Percentiles rank a stretch among this genome's conserved stretches.
phyloP scores from a whole-genome alignment of 2,888 invertebrate genomes.

The Icerya purchasi region DNA sequence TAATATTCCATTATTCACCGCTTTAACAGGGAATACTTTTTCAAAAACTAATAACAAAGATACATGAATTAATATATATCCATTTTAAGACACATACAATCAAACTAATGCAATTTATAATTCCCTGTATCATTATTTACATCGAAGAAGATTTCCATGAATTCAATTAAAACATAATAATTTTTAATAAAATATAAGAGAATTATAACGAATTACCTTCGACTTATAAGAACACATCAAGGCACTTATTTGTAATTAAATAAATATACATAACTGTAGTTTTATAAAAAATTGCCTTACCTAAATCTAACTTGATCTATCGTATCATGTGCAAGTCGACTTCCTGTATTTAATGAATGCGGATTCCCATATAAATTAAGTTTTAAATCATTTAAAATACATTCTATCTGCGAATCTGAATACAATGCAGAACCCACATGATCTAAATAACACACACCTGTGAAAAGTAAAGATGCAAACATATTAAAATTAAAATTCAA shows the following conservation, averaged over 20 bases:
- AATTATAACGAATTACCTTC: no score
- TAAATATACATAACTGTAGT: not conserved
- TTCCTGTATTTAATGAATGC: slow-evolving; percentile 49
- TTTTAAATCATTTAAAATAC: slow-evolving; percentile 39
- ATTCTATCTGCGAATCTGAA: slow-evolving; percentile 46
- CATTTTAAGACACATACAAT: no score
- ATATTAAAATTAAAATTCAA: not conserved
- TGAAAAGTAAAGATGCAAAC: not conserved
- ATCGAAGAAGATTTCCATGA: no score
- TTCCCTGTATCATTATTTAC: no score
- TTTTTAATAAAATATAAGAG: no score
- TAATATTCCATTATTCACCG: no score
- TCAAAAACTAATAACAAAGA: no score
- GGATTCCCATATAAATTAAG: slow-evolving; percentile 73
- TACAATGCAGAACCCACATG: slow-evolving; percentile 74
- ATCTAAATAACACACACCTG: slow-evolving; percentile 61
- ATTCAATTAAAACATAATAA: no score
- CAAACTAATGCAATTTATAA: no score
- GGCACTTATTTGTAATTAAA: not conserved
- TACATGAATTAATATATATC: no score
- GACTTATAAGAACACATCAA: no score
- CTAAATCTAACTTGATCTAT: slow-evolving; percentile 62
- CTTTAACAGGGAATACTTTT: no score
- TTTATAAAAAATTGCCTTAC: slow-evolving; percentile 30
- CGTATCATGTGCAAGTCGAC: slow-evolving; percentile 57